Conservation (phyloP, 1,140 invertebrate genomes). For the Globodera rostochiensis region DNA sequence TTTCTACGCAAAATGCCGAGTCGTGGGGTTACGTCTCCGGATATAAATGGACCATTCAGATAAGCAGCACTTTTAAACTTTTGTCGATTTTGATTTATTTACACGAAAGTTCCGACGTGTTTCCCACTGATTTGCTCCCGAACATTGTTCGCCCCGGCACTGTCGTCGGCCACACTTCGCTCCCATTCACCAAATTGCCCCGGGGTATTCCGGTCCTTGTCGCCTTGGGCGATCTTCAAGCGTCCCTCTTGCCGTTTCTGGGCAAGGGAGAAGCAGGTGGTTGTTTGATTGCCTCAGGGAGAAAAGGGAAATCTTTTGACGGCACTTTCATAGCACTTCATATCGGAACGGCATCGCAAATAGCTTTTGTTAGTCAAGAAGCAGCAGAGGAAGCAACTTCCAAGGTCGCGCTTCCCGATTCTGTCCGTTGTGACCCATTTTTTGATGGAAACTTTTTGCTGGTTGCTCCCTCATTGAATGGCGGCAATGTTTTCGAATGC, state of each 20-base stretch:
- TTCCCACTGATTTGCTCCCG: constrained; percentile 30
- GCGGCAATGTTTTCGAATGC: constrained; percentile 31
- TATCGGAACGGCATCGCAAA: constrained; percentile 36
- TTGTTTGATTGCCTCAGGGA: constrained; percentile 9
- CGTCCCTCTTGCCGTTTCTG: constrained; percentile 33
- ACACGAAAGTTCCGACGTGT: constrained; percentile 26
- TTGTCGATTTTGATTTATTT: constrained; percentile 8
- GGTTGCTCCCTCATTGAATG: constrained; percentile 40
- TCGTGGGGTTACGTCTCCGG: constrained; percentile 37
- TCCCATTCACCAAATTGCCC: constrained; percentile 10
- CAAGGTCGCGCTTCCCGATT: constrained; percentile 8
- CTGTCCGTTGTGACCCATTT: constrained; percentile 23
- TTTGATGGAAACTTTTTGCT: constrained; percentile 29
- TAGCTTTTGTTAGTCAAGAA: constrained; percentile 17
- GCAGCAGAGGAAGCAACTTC: neutral
- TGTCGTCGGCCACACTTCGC: constrained; percentile 26
- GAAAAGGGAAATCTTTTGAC: constrained; percentile 1
- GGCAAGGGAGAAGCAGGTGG: constrained; percentile 32
- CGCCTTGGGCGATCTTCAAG: constrained; percentile 33
- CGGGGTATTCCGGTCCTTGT: constrained; percentile 25
- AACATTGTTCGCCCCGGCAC: constrained; percentile 28
- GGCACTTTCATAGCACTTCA: constrained; percentile 29
- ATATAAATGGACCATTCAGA: constrained; percentile 27
- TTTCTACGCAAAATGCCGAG: constrained; percentile 36
- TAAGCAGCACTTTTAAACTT: neutral